phyloP scores from a whole-genome alignment of 2,113 vertebrate species.

The Microtus oregoni region DNA sequence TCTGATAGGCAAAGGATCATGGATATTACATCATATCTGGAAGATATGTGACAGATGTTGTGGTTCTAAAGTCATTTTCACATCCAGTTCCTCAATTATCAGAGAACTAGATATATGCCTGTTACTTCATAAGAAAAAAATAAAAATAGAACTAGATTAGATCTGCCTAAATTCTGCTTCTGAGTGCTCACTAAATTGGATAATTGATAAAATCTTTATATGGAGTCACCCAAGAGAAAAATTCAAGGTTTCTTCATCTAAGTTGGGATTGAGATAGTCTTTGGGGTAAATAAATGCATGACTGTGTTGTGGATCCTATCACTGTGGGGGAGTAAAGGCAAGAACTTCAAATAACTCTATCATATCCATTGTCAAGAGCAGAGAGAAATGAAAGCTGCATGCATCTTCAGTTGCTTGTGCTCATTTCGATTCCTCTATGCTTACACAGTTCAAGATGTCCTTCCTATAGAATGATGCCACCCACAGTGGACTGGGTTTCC shows the following conservation, averaged over 20 bases:
- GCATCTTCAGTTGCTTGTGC: not conserved
- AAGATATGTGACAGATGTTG: not conserved
- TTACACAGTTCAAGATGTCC: not conserved
- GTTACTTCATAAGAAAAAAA: constrained; percentile 64
- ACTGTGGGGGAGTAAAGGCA: not conserved
- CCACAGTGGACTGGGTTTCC: not conserved
- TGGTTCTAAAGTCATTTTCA: constrained; percentile 66
- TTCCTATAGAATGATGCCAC: not conserved
- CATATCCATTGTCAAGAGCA: not conserved
- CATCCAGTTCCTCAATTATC: constrained; percentile 56
- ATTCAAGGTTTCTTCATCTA: constrained; percentile 34
- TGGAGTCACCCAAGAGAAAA: constrained; percentile 58
- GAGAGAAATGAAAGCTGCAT: not conserved
- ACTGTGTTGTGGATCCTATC: not conserved
- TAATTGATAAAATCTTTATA: constrained; percentile 69
- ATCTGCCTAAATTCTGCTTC: constrained; percentile 61
- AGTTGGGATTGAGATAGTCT: constrained; percentile 61
- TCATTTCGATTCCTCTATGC: not conserved
- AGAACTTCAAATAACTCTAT: not conserved
- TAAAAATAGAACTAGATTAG: constrained; percentile 74
- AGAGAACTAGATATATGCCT: constrained; percentile 68
- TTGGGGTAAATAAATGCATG: constrained; percentile 60
- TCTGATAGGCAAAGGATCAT: constrained; percentile 25
- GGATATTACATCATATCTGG: constrained; percentile 39
- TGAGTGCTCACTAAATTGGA: constrained; percentile 72